Evolutionary conservation across 2,797 vertebrate genomes (phyloP).

Genomic region (Lemur catta): DNA sequence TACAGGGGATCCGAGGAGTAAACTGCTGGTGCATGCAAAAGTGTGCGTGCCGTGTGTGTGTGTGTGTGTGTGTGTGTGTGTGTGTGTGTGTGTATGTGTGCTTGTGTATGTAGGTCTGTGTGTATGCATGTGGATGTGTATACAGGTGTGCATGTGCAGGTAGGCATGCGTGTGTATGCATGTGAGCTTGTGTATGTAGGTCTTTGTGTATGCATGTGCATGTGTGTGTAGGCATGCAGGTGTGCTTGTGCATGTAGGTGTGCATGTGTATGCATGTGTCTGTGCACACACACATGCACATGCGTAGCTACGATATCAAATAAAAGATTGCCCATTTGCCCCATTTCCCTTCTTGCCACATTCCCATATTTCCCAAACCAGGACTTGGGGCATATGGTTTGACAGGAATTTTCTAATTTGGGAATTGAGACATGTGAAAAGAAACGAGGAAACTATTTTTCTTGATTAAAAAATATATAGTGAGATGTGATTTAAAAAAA

Average conservation of each 20-base stretch:
- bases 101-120: no score
- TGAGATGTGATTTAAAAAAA: not conserved
- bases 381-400: not conserved
- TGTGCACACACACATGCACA: no score
- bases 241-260: no score
- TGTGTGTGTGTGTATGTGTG: no score
- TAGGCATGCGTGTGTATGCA: accelerated
- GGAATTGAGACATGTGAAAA: not conserved
- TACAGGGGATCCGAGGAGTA: not conserved
- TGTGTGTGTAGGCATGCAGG: no score
- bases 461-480: not conserved
- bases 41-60: no score
- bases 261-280: no score
- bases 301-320: not conserved
- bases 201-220: no score
- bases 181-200: not conserved
- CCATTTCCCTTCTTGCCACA: not conserved
- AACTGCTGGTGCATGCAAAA: not conserved
- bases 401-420: not conserved
- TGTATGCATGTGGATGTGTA: no score
- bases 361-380: not conserved
- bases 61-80: no score
- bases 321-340: not conserved
- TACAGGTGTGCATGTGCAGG: no score
- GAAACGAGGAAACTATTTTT: not conserved